Evolutionary conservation across 64 coral and sea anemone species (phyloP).

Genomic region (Porites australiensis): DNA sequence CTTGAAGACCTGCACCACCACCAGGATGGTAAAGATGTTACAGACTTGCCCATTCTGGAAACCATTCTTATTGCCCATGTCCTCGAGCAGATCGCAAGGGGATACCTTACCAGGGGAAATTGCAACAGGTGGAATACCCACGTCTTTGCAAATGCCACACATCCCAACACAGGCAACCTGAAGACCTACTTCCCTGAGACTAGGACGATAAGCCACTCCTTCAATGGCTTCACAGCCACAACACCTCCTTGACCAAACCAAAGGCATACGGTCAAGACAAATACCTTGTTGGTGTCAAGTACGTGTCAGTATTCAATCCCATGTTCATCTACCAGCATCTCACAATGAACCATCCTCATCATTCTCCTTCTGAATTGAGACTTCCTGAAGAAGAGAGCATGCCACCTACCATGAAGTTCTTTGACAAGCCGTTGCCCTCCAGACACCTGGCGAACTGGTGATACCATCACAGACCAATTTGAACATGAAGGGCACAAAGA

Average conservation of each 20-base stretch:
- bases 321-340: slow-evolving; percentile 53
- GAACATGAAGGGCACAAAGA: not conserved
- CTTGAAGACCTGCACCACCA: not conserved
- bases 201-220: not conserved
- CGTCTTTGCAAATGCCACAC: not conserved
- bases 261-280: not conserved
- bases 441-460: not conserved
- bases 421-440: not conserved
- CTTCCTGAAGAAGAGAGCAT: not conserved
- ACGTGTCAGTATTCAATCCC: slow-evolving; percentile 34
- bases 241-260: not conserved
- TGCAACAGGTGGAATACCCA: not conserved
- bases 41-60: not conserved
- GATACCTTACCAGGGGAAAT: not conserved
- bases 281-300: slow-evolving; percentile 26
- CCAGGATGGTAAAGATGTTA: not conserved
- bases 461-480: not conserved
- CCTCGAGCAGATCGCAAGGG: not conserved
- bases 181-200: not conserved
- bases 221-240: not conserved
- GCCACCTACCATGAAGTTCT: slow-evolving; percentile 8
- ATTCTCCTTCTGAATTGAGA: not conserved
- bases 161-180: not conserved
- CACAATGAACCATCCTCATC: not conserved
- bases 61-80: slow-evolving; percentile 53